phyloP scores from a whole-genome alignment of 1,140 invertebrate species.

The Sycophaga agraensis region DNA sequence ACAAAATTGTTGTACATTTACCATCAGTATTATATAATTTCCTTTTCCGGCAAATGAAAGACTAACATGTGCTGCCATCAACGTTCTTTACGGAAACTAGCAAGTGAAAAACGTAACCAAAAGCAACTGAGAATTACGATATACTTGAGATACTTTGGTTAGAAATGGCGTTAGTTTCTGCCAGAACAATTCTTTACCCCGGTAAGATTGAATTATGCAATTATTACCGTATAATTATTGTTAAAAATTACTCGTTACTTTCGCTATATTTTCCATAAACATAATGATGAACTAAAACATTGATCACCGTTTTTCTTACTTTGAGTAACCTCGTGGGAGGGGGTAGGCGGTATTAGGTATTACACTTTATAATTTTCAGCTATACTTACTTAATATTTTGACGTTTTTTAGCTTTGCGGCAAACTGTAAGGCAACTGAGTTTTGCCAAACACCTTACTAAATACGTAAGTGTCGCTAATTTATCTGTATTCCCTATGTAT shows the following conservation, averaged over 20 bases:
- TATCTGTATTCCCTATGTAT: neutral
- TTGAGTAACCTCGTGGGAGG: no score
- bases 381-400: slow-evolving; percentile 19
- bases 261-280: no score
- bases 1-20: no score
- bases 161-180: slow-evolving; percentile 48
- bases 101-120: neutral
- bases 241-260: neutral
- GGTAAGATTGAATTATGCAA: slow-evolving; percentile 40
- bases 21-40: slow-evolving; percentile 16
- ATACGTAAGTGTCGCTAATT: slow-evolving; percentile 42
- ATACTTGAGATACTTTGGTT: neutral
- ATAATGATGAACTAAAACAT: no score
- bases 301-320: no score
- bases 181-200: slow-evolving; percentile 44
- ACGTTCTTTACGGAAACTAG: neutral
- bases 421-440: slow-evolving; percentile 38
- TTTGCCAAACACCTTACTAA: slow-evolving; percentile 39
- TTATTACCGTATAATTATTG: neutral
- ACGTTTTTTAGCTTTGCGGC: slow-evolving; percentile 44
- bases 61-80: neutral
- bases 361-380: no score
- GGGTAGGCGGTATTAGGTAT: no score
- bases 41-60: no score
- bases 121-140: neutral